A percentile compares a stretch with the other conserved stretches of the same genome.
phyloP scores from a whole-genome alignment of 2,888 invertebrate species.

The Acrobasis repandana region DNA sequence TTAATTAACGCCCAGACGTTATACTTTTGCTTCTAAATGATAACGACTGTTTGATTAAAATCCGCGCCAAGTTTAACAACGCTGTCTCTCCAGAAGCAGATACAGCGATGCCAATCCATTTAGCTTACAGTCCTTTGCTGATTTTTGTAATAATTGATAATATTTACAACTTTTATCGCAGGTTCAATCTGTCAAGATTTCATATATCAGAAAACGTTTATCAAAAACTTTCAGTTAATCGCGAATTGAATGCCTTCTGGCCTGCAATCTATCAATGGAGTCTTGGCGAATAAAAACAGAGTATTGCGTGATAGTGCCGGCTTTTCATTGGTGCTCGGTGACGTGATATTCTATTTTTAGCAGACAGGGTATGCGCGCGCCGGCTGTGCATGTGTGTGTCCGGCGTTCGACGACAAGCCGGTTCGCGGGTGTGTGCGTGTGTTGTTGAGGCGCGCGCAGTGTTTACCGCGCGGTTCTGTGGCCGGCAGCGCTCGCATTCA shows the following conservation, averaged over 20 bases:
- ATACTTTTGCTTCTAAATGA: background rate
- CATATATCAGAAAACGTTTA: constrained; percentile 75
- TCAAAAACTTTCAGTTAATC: constrained; percentile 79
- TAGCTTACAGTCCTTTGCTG: background rate
- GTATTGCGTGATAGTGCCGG: constrained; percentile 59
- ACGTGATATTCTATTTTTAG: constrained; percentile 75
- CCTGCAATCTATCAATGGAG: constrained; percentile 72
- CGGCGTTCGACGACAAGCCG: constrained; percentile 41
- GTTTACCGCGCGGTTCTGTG: constrained; percentile 81
- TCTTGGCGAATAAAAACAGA: constrained; percentile 59
- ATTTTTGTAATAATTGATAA: constrained; percentile 35
- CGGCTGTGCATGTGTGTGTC: constrained; percentile 48
- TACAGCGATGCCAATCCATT: constrained; percentile 36
- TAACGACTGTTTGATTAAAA: constrained; percentile 38
- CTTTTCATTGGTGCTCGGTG: constrained; percentile 63
- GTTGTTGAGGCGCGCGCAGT: constrained; percentile 73
- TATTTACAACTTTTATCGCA: constrained; percentile 46
- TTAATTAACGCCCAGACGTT: background rate
- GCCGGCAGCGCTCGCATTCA: constrained; percentile 86
- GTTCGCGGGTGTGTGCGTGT: constrained; percentile 64
- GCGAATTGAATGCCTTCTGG: constrained; percentile 72
- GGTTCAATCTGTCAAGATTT: constrained; percentile 60
- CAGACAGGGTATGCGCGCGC: constrained; percentile 65
- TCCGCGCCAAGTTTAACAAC: constrained; percentile 52
- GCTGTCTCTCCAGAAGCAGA: constrained; percentile 31